Percentiles rank a stretch among this genome's conserved stretches.
These are phyloP conservation scores for Pseudoatta argentina DNA, from an alignment of 1,140 invertebrate species.

Conservation along the genomic window DNA sequence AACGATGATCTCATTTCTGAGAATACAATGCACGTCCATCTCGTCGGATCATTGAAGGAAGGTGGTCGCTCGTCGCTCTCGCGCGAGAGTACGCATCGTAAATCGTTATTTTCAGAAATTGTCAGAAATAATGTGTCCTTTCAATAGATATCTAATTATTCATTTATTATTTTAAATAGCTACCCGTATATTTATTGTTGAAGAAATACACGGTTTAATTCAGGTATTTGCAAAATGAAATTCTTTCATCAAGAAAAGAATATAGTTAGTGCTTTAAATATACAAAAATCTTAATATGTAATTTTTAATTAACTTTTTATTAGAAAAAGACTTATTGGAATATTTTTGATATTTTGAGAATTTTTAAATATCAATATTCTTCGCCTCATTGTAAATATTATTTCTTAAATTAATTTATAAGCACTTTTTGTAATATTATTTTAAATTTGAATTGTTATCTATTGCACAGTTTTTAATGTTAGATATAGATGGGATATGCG, in stretches of 20 bases:
- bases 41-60: slow-evolving; percentile 50
- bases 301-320: neutral
- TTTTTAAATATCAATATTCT: neutral
- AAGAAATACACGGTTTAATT: neutral
- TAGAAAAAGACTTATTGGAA: neutral
- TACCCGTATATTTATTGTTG: neutral
- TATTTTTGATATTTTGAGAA: neutral
- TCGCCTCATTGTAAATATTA: neutral
- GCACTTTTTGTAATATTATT: neutral
- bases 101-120: slow-evolving; percentile 51
- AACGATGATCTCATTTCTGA: slow-evolving; percentile 72
- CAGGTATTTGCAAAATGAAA: neutral
- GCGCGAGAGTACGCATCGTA: slow-evolving; percentile 13
- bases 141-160: neutral
- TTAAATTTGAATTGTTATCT: neutral
- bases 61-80: slow-evolving; percentile 49
- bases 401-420: neutral
- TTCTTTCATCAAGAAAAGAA: neutral
- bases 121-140: neutral
- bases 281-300: neutral
- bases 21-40: slow-evolving; percentile 63
- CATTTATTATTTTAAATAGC: slow-evolving; percentile 9
- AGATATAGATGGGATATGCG: neutral
- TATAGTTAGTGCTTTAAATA: neutral
- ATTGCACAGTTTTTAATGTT: slow-evolving; percentile 18